Evolutionary conservation across 2,797 vertebrate genomes (phyloP), one percentile per base, ranked within the genome.

Genomic region (Petrocephalus sullivani): DNA sequence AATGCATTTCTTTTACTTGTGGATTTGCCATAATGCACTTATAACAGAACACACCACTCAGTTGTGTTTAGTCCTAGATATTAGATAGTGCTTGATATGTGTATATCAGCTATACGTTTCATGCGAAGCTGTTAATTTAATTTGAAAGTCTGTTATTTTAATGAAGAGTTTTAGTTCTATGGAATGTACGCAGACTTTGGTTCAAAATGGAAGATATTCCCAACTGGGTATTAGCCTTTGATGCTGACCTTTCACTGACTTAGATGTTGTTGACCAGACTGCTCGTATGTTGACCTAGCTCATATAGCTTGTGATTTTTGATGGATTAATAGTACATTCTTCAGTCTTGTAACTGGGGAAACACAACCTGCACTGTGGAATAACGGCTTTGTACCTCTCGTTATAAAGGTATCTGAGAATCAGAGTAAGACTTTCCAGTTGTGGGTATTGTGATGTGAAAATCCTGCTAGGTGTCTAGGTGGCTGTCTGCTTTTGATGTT

Each of bases 161-260:
- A 23, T 85, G 19, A 60, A 21, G 78, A 54, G 56, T 85, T 88
- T 54, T 85, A 46, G 14, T 41, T 60, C 56, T 86, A 56, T 86
- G 84, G 37, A 23, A 41, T 86, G 54, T 60, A 56, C 28, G 56
- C 14, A 16, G 49, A 64, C 49, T 85, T 88, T 84, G 28, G 12
- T 21, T 33, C 46, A 84, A 28, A 61, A 21, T 12, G 21, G 78
- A 23, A 53, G 23, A 4, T 51, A 16, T 51, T 28, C 14, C 58
- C 41, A 88, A 12, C 87, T 85, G 87, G 53, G 46, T 19, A 53
- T n/a, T 14, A 54, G 46, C 60, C 82, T 88, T 85, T 88, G 87
- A 53, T 10, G 46, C n/a, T 88, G 58, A 84, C 81, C 81, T 88
- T 88, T 88, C 58, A 53, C 33, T 67, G 82, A 19, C 81, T 85